Evolutionary conservation across 2,797 vertebrate species (phyloP).

Genomic region (Brachyalestes nurse): DNA sequence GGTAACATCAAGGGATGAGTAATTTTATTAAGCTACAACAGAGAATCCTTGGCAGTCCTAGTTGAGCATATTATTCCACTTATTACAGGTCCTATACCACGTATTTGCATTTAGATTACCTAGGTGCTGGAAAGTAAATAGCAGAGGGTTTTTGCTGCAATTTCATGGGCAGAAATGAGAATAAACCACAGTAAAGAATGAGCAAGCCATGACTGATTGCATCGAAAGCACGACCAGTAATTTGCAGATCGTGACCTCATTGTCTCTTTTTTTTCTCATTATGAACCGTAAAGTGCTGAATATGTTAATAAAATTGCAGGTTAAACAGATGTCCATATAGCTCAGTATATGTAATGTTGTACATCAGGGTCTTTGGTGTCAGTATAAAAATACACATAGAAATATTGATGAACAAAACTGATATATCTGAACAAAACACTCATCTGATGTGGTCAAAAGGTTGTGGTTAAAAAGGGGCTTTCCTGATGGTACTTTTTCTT

Average conservation of each 20-base stretch:
- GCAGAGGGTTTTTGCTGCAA: background rate
- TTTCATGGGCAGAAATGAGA: slow-evolving; percentile 9
- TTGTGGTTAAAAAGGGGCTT: no score
- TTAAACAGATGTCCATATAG: background rate
- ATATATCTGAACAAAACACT: background rate
- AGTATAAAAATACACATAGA: no score
- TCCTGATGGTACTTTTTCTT: no score
- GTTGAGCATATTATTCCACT: background rate
- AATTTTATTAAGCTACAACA: slow-evolving; percentile 22
- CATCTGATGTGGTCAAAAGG: background rate
- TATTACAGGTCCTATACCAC: background rate
- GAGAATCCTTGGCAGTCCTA: background rate
- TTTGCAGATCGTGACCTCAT: background rate
- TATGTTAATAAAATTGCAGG: background rate
- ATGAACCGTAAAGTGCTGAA: background rate
- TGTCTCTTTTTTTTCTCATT: background rate
- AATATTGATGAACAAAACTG: background rate
- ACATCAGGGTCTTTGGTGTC: background rate
- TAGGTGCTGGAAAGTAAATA: background rate
- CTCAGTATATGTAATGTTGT: background rate
- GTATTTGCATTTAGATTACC: slow-evolving; percentile 6
- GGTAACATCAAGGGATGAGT: slow-evolving; percentile 17
- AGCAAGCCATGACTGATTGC: background rate
- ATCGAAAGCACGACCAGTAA: background rate
- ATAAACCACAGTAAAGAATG: background rate